Evolutionary conservation across 2,797 vertebrate species (phyloP).

Genomic region (Acanthis flammea): DNA sequence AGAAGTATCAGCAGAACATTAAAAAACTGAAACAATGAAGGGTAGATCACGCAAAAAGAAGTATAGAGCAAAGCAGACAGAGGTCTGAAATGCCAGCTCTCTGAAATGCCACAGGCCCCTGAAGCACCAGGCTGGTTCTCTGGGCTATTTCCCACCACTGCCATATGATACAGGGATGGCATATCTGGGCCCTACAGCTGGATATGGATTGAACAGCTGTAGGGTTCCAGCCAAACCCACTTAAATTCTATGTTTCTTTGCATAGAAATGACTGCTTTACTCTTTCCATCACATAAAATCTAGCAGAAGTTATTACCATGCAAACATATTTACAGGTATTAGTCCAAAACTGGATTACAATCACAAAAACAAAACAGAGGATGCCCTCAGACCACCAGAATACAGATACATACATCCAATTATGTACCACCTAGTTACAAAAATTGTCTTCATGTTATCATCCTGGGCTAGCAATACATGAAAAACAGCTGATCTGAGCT

Average conservation of each 20-base stretch:
- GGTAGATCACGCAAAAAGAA: not conserved
- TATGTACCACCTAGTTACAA: not conserved
- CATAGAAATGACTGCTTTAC: not conserved
- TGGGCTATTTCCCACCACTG: not conserved
- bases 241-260: not conserved
- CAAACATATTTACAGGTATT: not conserved
- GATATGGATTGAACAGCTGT: not conserved
- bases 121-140: not conserved
- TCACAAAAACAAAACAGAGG: not conserved
- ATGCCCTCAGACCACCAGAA: not conserved
- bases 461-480: not conserved
- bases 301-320: not conserved
- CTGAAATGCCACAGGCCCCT: not conserved
- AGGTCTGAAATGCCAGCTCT: not conserved
- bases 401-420: not conserved
- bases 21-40: not conserved
- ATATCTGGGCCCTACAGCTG: not conserved
- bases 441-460: not conserved
- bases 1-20: not conserved
- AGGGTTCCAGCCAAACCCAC: not conserved
- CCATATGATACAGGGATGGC: not conserved
- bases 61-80: not conserved
- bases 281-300: not conserved
- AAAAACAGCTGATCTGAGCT: not conserved
- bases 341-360: not conserved